phyloP scores from a whole-genome alignment of 2,888 invertebrate genomes.

The Leptinotarsa tumamoca region DNA sequence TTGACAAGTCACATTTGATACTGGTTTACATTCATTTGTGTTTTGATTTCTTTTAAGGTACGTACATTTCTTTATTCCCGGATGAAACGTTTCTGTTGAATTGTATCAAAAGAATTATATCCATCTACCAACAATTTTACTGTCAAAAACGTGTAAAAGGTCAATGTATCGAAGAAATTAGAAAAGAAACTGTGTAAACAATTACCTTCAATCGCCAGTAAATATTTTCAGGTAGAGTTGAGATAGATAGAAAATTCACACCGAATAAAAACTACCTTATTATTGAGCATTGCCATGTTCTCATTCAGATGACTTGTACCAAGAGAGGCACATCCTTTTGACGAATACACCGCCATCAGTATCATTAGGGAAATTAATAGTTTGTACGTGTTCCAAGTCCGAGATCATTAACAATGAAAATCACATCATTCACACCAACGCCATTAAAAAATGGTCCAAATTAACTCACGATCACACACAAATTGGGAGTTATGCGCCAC shows the following conservation, averaged over 20 bases:
- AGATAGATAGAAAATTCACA: neutral
- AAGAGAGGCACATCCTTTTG: neutral
- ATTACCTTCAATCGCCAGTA: too few relatives aligned
- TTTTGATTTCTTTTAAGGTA: too few relatives aligned
- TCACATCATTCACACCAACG: constrained; percentile 45
- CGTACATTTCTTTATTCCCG: too few relatives aligned
- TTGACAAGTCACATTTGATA: too few relatives aligned
- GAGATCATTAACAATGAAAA: constrained; percentile 35
- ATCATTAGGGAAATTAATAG: constrained; percentile 44
- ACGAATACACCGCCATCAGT: neutral
- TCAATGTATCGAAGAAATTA: too few relatives aligned
- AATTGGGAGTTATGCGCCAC: constrained; percentile 54
- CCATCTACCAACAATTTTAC: too few relatives aligned
- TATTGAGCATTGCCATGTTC: neutral
- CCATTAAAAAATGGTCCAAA: constrained; percentile 50
- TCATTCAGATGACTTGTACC: neutral
- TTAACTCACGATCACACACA: constrained; percentile 54
- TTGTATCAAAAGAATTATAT: too few relatives aligned
- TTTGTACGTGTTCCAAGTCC: constrained; percentile 38
- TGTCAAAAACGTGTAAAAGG: too few relatives aligned
- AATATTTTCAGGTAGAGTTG: too few relatives aligned
- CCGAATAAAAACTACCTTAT: neutral
- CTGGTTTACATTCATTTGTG: too few relatives aligned
- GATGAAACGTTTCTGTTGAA: too few relatives aligned
- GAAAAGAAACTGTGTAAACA: too few relatives aligned